A percentile compares a stretch with the other conserved stretches of the same genome.
Conservation (phyloP, 2,797 vertebrate species). For the Benthosema pterotum region DNA sequence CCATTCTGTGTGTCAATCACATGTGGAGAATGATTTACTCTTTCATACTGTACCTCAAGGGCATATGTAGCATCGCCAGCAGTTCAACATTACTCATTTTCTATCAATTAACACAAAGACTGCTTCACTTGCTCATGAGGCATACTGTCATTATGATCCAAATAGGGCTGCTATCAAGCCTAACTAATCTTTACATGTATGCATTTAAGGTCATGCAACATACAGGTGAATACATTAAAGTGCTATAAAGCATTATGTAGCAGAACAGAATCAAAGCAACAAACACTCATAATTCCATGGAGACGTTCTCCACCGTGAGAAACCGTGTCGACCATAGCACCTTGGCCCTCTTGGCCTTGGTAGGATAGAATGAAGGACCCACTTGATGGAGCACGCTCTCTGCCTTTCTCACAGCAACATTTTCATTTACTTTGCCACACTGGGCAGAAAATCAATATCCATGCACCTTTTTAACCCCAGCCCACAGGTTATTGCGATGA, state of each 20-base stretch:
- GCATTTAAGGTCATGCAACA: no score
- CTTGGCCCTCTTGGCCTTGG: conserved; percentile 46
- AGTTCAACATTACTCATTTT: no score
- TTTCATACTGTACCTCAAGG: background rate
- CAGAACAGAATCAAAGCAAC: background rate
- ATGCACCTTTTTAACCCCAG: conserved; percentile 36
- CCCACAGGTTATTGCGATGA: conserved; percentile 64
- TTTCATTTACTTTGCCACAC: conserved; percentile 76
- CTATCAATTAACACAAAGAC: no score
- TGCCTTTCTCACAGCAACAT: conserved; percentile 35
- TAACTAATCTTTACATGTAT: no score
- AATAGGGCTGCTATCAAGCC: no score
- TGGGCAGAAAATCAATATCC: conserved; percentile 71
- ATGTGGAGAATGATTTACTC: conserved; percentile 42
- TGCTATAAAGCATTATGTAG: no score
- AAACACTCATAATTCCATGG: conserved; percentile 22
- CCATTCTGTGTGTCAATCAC: conserved; percentile 42
- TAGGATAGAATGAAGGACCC: conserved; percentile 37
- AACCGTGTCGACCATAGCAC: conserved; percentile 18
- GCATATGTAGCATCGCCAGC: no score
- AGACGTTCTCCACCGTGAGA: conserved; percentile 31
- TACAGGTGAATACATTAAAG: no score
- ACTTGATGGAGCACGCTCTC: conserved; percentile 60
- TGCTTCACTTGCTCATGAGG: no score
- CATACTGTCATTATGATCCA: no score